Base-by-base conservation (phyloP, 53 echinoderm and acorn worm species). In the Actinopyga echinites region DNA sequence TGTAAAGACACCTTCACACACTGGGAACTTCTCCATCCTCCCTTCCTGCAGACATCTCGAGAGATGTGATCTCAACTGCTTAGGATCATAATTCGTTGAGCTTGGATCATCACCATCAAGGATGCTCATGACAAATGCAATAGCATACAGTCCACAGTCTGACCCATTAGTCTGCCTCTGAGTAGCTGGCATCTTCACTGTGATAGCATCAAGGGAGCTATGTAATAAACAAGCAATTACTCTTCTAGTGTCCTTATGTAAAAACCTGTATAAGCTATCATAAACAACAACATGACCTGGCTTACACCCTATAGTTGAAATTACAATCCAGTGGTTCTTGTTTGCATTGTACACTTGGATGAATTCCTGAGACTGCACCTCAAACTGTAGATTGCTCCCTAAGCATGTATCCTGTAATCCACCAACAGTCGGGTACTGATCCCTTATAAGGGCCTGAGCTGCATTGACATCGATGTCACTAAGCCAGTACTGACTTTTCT, bases 131-230 rank as follows among this genome's bases (percentile, higher is more conserved):
- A 22, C 22, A n/a, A 62, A 62, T 62, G 62, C 62, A 15, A 62
- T 24, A 62, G 62, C 62, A 62, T 62, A 62, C 61, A 61, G 61
- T 21, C 61, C 61, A 61, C 62, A 62, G 62, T 62, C 62, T 62
- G 62, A 62, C 19, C 62, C 62, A 62, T 62, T 62, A 20, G 62
- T 62, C 62, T 62, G 62, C 22, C 23, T 62, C 8, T 62, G 62
- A 62, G 62, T 62, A 10, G 62, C 3, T 62, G 62, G 62, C 62
- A 62, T 62, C 62, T 62, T 29, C 11, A 62, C 62, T 11, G 62
- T 62, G 62, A 62, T 62, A 29, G 62, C 17, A 15, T 62, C 23
- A 15, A 62, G 62, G 22, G 62, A 29, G 62, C 22, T n/a, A 15
- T 15, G 62, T 62, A 62, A 62, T 22, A 62, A 22, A 22, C 62